Evolutionary conservation across 1,140 invertebrate species (phyloP).

Genomic region (Bombus superbus): DNA sequence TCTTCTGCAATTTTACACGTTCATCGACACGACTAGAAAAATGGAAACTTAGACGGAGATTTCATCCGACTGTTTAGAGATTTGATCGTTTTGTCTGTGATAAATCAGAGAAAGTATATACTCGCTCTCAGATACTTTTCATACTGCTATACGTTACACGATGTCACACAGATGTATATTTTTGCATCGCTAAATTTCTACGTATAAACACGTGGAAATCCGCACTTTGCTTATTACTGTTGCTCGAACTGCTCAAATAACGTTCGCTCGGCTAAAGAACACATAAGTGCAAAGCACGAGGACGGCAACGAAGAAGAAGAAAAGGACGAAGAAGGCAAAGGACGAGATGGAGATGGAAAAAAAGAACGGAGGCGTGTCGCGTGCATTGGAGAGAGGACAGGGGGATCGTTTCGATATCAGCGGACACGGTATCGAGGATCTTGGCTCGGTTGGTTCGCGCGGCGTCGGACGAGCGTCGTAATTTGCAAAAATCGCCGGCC

Average conservation of each 20-base stretch:
- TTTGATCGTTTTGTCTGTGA: no score
- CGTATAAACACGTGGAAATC: no score
- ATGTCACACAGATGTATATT: no score
- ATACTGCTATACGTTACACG: no score
- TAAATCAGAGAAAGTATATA: no score
- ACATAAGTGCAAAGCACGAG: slow-evolving; percentile 3
- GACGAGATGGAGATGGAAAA: background rate
- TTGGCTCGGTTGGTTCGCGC: slow-evolving; percentile 42
- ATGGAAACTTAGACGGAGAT: no score
- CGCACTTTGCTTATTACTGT: no score
- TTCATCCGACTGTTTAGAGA: no score
- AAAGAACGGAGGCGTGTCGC: slow-evolving; percentile 46
- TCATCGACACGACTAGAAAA: no score
- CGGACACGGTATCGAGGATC: slow-evolving; percentile 51
- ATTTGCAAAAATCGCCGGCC: slow-evolving; percentile 74
- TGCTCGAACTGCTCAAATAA: background rate
- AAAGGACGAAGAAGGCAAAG: background rate
- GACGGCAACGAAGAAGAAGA: background rate
- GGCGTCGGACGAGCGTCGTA: slow-evolving; percentile 63
- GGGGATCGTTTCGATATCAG: slow-evolving; percentile 50
- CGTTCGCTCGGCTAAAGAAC: background rate
- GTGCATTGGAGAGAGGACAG: slow-evolving; percentile 31
- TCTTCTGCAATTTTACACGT: no score
- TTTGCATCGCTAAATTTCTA: no score
- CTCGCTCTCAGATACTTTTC: no score